Conservation (phyloP, 2,113 vertebrate species). For the Notothenia coriiceps region DNA sequence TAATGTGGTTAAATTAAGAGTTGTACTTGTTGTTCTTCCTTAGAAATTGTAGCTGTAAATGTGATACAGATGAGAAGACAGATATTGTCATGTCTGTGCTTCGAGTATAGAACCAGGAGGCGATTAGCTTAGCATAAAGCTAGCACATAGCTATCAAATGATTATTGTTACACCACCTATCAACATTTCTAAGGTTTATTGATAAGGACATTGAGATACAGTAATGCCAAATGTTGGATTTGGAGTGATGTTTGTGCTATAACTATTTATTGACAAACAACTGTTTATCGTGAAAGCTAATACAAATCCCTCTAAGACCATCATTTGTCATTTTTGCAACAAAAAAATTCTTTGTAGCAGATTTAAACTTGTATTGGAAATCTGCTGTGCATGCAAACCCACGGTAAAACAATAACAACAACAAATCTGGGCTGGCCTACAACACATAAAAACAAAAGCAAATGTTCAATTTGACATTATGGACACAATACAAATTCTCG, state of each 20-base stretch:
- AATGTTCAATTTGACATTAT: not conserved
- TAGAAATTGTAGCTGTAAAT: not conserved
- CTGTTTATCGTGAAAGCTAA: not conserved
- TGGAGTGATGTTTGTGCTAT: not conserved
- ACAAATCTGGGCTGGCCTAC: not conserved
- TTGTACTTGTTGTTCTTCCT: not conserved
- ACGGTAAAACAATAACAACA: not conserved
- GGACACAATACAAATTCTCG: not conserved
- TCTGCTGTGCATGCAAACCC: not conserved
- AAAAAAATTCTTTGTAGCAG: too few species aligned
- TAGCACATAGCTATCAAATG: not conserved
- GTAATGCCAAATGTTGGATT: not conserved
- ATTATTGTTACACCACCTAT: not conserved
- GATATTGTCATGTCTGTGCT: not conserved
- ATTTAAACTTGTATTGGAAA: not conserved
- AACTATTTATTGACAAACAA: not conserved
- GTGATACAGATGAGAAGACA: not conserved
- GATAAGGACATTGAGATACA: not conserved
- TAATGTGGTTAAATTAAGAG: not conserved
- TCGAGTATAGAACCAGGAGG: not conserved
- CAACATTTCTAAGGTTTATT: not conserved
- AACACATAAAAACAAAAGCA: not conserved
- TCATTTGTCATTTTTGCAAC: not conserved
- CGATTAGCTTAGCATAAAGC: constrained; percentile 5
- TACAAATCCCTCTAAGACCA: not conserved